Evolutionary conservation across 2,797 vertebrate genomes (phyloP).

Genomic region (Euphonia xanthogaster): DNA sequence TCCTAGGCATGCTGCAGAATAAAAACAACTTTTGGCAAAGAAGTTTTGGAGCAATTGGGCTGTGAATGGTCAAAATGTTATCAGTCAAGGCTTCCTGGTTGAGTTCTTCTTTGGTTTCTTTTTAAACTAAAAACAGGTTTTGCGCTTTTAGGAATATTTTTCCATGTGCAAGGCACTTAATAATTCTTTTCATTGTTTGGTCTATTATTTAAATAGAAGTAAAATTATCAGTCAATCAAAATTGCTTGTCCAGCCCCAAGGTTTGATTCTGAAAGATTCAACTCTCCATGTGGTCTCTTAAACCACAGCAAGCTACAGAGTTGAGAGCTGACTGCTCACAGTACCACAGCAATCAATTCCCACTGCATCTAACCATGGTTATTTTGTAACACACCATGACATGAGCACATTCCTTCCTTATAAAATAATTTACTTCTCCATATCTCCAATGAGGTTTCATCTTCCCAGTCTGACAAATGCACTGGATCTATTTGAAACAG

Average conservation of each 20-base stretch:
- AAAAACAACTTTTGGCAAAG: not conserved
- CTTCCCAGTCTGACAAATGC: constrained; percentile 38
- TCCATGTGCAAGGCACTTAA: not conserved
- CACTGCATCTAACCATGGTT: not conserved
- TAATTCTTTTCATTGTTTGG: not conserved
- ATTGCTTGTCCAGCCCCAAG: not conserved
- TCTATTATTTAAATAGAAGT: not conserved
- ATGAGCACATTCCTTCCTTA: constrained; percentile 9
- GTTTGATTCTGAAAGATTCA: not conserved
- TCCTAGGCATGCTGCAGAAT: not conserved
- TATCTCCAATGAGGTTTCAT: constrained; percentile 19
- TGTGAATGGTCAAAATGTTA: not conserved
- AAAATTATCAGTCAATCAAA: not conserved
- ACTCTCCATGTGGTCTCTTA: not conserved
- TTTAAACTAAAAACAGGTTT: not conserved
- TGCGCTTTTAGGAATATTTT: not conserved
- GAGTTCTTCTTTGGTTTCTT: not conserved
- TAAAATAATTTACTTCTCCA: constrained; percentile 23
- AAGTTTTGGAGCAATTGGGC: not conserved
- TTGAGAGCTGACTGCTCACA: not conserved
- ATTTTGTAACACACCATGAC: not conserved
- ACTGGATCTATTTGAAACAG: constrained; percentile 36
- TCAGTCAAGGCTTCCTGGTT: not conserved
- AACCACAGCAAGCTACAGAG: constrained; percentile 2
- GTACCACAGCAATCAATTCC: not conserved